phyloP scores from a whole-genome alignment of 2,113 vertebrate species.

The Dasyprocta punctata region DNA sequence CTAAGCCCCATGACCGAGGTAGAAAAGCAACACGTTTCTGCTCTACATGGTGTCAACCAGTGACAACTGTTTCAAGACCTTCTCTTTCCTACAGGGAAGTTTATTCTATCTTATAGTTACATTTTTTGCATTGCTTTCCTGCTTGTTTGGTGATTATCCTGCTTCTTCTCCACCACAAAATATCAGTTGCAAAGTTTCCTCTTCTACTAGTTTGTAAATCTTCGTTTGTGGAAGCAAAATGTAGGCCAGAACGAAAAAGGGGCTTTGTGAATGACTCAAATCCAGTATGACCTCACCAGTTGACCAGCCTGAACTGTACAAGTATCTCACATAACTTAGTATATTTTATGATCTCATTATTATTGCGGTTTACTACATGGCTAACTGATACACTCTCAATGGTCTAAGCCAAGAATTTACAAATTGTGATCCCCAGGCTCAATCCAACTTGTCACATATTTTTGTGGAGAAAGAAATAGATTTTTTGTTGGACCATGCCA shows the following conservation, averaged over 20 bases:
- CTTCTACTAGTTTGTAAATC: neutral
- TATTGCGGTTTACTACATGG: neutral
- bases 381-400: neutral
- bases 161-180: neutral
- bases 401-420: neutral
- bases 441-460: neutral
- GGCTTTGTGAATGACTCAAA: neutral
- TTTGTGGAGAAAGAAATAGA: neutral
- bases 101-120: neutral
- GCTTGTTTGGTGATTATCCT: neutral
- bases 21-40: neutral
- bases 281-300: neutral
- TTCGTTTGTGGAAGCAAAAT: neutral
- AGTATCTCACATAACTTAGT: neutral
- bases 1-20: fast-evolving
- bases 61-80: neutral
- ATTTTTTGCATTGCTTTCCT: neutral
- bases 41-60: neutral
- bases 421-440: neutral
- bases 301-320: neutral
- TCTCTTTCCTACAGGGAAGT: neutral
- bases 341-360: neutral
- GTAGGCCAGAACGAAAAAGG: neutral
- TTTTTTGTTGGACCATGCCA: neutral
- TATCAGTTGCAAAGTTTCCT: neutral